A percentile compares a stretch with the other conserved stretches of the same genome.
phyloP scores from a whole-genome alignment of 2,888 invertebrate species.

The Lottia scabra region DNA sequence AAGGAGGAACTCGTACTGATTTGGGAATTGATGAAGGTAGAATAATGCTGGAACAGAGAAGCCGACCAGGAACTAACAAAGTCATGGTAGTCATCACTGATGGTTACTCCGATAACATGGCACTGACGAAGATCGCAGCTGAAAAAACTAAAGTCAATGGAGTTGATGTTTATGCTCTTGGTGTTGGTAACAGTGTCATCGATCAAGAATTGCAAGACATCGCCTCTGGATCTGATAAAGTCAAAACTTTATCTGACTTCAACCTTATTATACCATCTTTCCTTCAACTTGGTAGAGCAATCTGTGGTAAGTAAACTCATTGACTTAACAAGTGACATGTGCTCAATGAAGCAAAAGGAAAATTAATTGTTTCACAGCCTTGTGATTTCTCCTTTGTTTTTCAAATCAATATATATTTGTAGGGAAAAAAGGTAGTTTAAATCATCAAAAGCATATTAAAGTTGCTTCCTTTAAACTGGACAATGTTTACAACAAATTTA shows the following conservation, averaged over 20 bases:
- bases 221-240: not conserved
- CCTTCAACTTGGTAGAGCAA: not conserved
- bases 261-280: not conserved
- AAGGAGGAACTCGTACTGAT: not conserved
- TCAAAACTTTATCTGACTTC: not conserved
- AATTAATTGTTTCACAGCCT: too few relatives aligned
- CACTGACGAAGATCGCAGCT: not conserved
- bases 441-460: too few relatives aligned
- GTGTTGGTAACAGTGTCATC: not conserved
- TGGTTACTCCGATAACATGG: not conserved
- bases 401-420: too few relatives aligned
- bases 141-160: not conserved
- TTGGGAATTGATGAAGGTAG: not conserved
- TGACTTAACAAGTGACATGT: too few relatives aligned
- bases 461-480: too few relatives aligned
- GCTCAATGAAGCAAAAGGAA: too few relatives aligned
- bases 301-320: not conserved
- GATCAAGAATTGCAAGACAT: not conserved
- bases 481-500: too few relatives aligned
- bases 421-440: too few relatives aligned
- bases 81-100: not conserved
- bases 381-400: too few relatives aligned
- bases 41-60: too few relatives aligned
- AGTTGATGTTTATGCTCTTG: not conserved
- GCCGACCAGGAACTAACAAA: too few relatives aligned